Evolutionary conservation across 2,797 vertebrate genomes (phyloP), one percentile per base, ranked within the genome.

Genomic region (Acanthiza pusilla): DNA sequence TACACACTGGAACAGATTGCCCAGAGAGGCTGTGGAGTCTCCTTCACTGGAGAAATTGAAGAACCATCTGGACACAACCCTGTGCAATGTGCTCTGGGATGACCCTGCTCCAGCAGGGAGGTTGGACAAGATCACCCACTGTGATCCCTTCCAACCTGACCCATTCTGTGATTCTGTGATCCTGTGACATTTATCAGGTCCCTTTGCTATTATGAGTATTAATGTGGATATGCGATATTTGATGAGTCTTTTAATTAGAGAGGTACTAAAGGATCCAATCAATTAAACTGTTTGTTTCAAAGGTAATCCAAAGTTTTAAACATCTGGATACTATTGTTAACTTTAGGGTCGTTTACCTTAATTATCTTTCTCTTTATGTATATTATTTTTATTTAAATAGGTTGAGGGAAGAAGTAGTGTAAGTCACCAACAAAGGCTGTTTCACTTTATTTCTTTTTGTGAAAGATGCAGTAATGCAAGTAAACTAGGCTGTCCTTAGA

Each of bases 311-410:
- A 66, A 82, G 13, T 65, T 85, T 76, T 78, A 93, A 77, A 78
- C 13, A 83, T 55, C 58, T 26, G 71, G 36, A 70, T 48, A 42
- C 7, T 80, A 45, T 5, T 91, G 21, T 89, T 88, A 88, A 50
- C 20, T 76, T 88, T 65, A 91, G 30, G 36, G 16, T 74, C 16
- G 67, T 85, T 81, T 84, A 82, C 79, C 72, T 88, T 91, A 63
- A 25, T 74, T 77, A 73, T 68, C 72, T 62, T 34, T 57, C 57
- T 88, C 29, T 93, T 92, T 85, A 26, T 84, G 40, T 29, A 43
- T 81, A 63, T 61, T 88, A 60, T 91, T 96, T 91, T 47, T 88
- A 80, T 60, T 94, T 87, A 89, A 95, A 71, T 68, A 79, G 12
- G 25, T 47, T 80, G 25, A 26, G n/a, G 45, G 29, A 26, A 55